A percentile compares a stretch with the other conserved stretches of the same genome.
Conservation (phyloP, 2,113 vertebrate species). For the Hydropotes inermis region DNA sequence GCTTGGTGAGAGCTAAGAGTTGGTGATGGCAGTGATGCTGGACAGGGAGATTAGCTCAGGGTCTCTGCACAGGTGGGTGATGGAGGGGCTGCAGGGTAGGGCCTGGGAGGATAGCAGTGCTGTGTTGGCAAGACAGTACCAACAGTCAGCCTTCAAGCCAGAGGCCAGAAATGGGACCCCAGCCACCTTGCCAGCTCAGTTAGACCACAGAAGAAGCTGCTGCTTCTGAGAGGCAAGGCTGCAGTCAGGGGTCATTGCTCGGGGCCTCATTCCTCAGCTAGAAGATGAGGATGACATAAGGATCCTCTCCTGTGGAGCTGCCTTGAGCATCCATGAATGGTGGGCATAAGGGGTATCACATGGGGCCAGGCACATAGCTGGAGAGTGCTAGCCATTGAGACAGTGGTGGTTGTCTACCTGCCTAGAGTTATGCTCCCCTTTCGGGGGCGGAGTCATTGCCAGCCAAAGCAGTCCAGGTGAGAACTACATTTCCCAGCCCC, state of each 20-base stretch:
- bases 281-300: background rate
- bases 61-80: background rate
- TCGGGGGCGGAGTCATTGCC: background rate
- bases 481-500: background rate
- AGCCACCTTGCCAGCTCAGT: background rate
- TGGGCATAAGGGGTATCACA: too few relatives aligned
- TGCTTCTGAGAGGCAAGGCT: background rate
- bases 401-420: background rate
- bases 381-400: background rate
- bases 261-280: background rate
- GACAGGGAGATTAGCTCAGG: background rate
- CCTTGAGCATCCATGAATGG: background rate
- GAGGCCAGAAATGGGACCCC: too few relatives aligned
- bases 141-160: background rate
- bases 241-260: background rate
- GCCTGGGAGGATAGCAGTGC: too few relatives aligned
- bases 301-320: background rate
- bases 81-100: accelerated
- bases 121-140: background rate
- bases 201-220: background rate
- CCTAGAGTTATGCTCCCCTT: background rate
- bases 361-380: background rate
- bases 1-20: background rate
- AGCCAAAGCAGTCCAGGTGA: background rate
- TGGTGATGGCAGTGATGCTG: accelerated